These are phyloP conservation scores for Larimichthys crocea DNA, from an alignment of 2,113 vertebrate species.

Conservation along the genomic window DNA sequence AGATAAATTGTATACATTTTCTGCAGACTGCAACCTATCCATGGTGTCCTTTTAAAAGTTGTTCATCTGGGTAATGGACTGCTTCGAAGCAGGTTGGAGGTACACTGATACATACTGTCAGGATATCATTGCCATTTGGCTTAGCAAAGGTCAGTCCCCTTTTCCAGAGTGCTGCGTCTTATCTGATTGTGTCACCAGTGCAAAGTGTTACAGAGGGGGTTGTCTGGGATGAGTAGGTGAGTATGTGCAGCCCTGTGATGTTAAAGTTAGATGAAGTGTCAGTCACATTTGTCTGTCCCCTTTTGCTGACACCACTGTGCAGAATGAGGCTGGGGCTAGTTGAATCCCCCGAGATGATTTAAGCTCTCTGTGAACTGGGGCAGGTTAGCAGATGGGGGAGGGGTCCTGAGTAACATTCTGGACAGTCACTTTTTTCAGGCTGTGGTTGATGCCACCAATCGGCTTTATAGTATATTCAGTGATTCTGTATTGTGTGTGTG, in stretches of 20 bases:
- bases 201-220: too few relatives aligned
- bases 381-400: slow-evolving; percentile 31
- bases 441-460: slow-evolving; percentile 20
- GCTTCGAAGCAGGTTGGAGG: background rate
- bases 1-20: background rate
- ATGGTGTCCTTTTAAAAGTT: background rate
- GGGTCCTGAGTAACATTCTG: slow-evolving; percentile 5
- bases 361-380: slow-evolving; percentile 38
- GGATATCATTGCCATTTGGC: background rate
- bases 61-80: background rate
- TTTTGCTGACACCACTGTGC: slow-evolving; percentile 16
- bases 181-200: too few relatives aligned
- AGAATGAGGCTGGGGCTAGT: slow-evolving; percentile 24
- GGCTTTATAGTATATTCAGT: slow-evolving; percentile 1
- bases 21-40: background rate
- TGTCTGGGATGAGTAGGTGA: too few relatives aligned
- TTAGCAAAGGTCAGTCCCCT: background rate
- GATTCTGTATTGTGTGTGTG: background rate
- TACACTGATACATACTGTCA: background rate
- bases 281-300: background rate
- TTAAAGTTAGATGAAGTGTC: background rate
- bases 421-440: slow-evolving; percentile 11
- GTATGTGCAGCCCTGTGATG: background rate
- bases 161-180: background rate
- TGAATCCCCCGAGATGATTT: slow-evolving; percentile 50